Evolutionary conservation across 2,888 invertebrate species (phyloP), one percentile per base, ranked within the genome.

Genomic region (Eupelmus urozonus): DNA sequence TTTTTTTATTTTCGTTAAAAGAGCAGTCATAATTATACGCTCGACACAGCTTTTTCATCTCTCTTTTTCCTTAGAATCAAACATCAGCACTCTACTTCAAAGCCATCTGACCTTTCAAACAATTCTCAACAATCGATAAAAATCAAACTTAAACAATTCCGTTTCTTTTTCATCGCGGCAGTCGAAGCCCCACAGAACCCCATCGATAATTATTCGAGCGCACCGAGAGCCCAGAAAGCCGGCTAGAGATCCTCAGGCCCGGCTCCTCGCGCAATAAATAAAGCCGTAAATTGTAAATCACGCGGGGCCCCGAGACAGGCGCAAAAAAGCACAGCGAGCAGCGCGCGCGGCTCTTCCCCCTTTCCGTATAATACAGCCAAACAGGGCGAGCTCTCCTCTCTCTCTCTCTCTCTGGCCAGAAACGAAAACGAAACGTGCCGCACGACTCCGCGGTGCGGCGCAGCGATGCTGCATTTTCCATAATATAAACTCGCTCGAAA

Each of bases 371-470:
- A 45, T 25, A 29, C 40, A 51, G 40, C 1, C 25, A 51, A 9
- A 27, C 13, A 57, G 18, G 9, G 25, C n/a, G n/a, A n/a, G n/a
- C n/a, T n/a, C n/a, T n/a, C n/a, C n/a, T n/a, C n/a, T n/a, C n/a
- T n/a, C n/a, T n/a, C n/a, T n/a, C n/a, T n/a, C n/a, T n/a, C n/a
- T n/a, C n/a, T n/a, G n/a, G n/a, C 13, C 11, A 34, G 67, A 71
- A 63, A 53, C 34, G 53, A 76, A 73, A 80, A 76, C 71, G 72
- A 80, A 76, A 73, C 80, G 70, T 78, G 80, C 80, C 53, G 78
- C 80, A 80, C 80, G 78, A 78, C 66, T 65, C 40, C 13, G 57
- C 51, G 42, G 57, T 51, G 60, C 40, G 34, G 9, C 66, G 5
- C 65, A 59, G 42, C n/a, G n/a, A n/a, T 18, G 60, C 23, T 34